These are phyloP conservation scores for Panagrolaimus sp. DNA, from an alignment of 1,140 invertebrate species.

Conservation along the genomic window DNA sequence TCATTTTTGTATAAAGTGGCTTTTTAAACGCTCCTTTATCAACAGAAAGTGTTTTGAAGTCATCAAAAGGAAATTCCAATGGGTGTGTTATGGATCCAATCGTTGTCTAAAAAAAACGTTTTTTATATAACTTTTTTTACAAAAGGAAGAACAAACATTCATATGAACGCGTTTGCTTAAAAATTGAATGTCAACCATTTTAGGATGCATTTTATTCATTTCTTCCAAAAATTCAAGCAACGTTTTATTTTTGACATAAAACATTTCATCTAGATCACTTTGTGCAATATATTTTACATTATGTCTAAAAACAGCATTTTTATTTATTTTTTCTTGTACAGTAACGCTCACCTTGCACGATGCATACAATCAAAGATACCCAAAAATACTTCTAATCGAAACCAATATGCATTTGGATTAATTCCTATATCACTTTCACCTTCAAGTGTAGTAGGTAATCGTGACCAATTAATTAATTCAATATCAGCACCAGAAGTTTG, in stretches of 20 bases:
- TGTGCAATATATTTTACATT: constrained; percentile 25
- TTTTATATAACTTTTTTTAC: not conserved
- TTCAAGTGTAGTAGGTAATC: constrained; percentile 5
- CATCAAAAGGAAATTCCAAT: not conserved
- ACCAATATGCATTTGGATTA: constrained; percentile 21
- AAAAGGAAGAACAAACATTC: constrained; percentile 12
- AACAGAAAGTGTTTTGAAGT: not conserved
- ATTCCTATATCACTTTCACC: not conserved
- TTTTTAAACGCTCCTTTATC: constrained; percentile 24
- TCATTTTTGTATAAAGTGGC: constrained; percentile 27
- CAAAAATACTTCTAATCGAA: constrained; percentile 26
- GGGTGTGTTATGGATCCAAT: constrained; percentile 1
- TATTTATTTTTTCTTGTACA: no score
- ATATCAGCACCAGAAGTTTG: constrained; percentile 20
- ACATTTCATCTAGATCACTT: constrained; percentile 27
- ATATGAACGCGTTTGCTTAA: constrained; percentile 15
- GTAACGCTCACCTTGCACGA: constrained; percentile 15
- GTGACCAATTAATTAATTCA: constrained; percentile 27
- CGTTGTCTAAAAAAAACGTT: not conserved
- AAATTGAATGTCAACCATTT: constrained; percentile 15
- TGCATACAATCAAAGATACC: constrained; percentile 30
- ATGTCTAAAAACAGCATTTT: constrained; percentile 13
- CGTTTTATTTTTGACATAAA: constrained; percentile 7
- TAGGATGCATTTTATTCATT: constrained; percentile 14
- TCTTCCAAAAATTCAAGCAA: constrained; percentile 18